These are phyloP conservation scores for Amiota mariae DNA, from an alignment of 2,888 invertebrate species.

Conservation along the genomic window DNA sequence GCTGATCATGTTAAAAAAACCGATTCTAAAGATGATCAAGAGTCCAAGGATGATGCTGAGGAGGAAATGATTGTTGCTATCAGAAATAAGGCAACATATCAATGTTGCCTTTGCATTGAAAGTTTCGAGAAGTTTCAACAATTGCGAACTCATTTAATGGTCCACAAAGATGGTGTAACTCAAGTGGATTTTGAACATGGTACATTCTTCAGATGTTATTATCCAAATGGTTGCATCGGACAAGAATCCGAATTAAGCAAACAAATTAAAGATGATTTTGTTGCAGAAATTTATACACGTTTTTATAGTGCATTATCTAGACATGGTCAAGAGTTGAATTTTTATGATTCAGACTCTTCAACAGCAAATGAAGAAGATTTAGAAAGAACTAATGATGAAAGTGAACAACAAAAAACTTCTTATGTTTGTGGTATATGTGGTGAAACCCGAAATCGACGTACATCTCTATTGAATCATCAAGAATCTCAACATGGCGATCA, in stretches of 20 bases:
- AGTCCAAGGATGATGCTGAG: not conserved
- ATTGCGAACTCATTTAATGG: slow-evolving; percentile 57
- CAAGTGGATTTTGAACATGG: slow-evolving; percentile 54
- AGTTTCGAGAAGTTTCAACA: slow-evolving; percentile 48
- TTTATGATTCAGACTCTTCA: slow-evolving; percentile 70
- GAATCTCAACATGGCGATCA: slow-evolving; percentile 61
- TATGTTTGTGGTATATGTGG: slow-evolving; percentile 65
- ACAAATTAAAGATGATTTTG: slow-evolving; percentile 54
- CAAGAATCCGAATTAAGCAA: slow-evolving; percentile 43
- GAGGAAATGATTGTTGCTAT: not conserved
- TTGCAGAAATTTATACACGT: slow-evolving; percentile 53
- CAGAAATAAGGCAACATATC: slow-evolving; percentile 22
- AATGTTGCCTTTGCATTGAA: slow-evolving; percentile 60
- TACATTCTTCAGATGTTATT: slow-evolving; percentile 50
- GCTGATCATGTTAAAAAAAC: slow-evolving; percentile 43
- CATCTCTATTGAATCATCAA: slow-evolving; percentile 63
- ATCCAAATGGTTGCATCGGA: slow-evolving; percentile 37
- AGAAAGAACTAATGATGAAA: slow-evolving; percentile 51
- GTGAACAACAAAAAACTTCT: slow-evolving; percentile 1
- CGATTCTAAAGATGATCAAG: slow-evolving; percentile 25
- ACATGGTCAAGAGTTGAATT: slow-evolving; percentile 66
- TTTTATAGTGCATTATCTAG: slow-evolving; percentile 67
- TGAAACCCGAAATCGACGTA: slow-evolving; percentile 47
- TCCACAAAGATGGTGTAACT: slow-evolving; percentile 55
- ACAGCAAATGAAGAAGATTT: slow-evolving; percentile 43